Conservation (phyloP, 1,140 invertebrate species). For the Ooceraea biroi region DNA sequence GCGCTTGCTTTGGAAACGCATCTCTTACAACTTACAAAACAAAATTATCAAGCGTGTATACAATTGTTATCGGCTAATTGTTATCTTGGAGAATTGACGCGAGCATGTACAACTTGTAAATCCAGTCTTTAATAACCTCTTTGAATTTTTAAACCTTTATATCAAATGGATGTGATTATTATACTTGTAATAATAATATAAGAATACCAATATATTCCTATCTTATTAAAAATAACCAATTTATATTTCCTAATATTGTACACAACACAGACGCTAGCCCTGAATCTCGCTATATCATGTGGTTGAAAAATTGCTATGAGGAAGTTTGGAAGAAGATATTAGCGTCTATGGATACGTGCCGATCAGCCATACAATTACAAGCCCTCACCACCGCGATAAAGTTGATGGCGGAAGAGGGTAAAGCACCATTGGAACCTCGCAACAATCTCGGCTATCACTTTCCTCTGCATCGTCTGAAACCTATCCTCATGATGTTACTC, state of each 20-base stretch:
- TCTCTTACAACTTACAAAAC: too few species aligned
- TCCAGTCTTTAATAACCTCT: too few species aligned
- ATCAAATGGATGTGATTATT: too few species aligned
- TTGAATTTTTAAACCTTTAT: too few species aligned
- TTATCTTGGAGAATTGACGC: too few species aligned
- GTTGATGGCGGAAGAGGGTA: constrained; percentile 89
- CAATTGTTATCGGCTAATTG: too few species aligned
- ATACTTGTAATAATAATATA: too few species aligned
- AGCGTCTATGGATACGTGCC: constrained; percentile 86
- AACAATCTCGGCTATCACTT: constrained; percentile 87
- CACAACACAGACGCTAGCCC: constrained; percentile 84
- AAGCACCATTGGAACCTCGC: constrained; percentile 87
- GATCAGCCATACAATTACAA: constrained; percentile 87
- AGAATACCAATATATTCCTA: too few species aligned
- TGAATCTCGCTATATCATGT: constrained; percentile 88
- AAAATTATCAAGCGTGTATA: too few species aligned
- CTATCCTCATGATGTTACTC: constrained; percentile 87
- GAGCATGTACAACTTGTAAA: too few species aligned
- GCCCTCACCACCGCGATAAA: constrained; percentile 90
- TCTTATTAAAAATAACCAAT: too few species aligned
- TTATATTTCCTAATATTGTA: constrained; percentile 56
- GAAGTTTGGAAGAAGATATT: constrained; percentile 87
- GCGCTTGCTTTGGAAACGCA: too few species aligned
- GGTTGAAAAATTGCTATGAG: constrained; percentile 88
- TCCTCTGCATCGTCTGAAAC: constrained; percentile 88